Evolutionary conservation across 2,888 invertebrate species (phyloP).

Genomic region (Cabera pusaria): DNA sequence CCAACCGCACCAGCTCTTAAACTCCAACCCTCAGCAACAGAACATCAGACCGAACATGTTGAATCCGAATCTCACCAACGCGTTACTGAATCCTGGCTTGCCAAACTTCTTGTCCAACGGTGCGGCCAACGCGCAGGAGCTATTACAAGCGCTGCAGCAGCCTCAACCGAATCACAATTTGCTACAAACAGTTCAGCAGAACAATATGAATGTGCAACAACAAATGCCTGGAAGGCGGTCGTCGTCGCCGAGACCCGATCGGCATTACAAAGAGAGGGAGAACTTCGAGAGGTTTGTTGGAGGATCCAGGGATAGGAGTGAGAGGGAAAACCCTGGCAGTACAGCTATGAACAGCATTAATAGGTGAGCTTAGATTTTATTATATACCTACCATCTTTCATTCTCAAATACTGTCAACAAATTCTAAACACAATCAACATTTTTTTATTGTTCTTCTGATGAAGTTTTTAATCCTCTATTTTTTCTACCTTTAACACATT

Average conservation of each 20-base stretch:
- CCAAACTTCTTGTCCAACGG: slow-evolving; percentile 90
- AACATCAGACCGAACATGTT: slow-evolving; percentile 76
- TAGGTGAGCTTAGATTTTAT: slow-evolving; percentile 69
- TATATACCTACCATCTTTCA: not conserved
- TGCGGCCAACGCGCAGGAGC: slow-evolving; percentile 87
- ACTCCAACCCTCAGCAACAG: slow-evolving; percentile 78
- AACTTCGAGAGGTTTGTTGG: slow-evolving; percentile 70
- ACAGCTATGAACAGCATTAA: slow-evolving; percentile 86
- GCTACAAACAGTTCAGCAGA: slow-evolving; percentile 76
- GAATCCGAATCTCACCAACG: slow-evolving; percentile 86
- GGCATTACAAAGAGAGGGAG: slow-evolving; percentile 79
- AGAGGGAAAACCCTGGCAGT: slow-evolving; percentile 79
- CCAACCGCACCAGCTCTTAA: slow-evolving; percentile 86
- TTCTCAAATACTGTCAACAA: too few species aligned
- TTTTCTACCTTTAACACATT: too few species aligned
- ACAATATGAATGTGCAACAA: slow-evolving; percentile 64
- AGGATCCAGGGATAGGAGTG: slow-evolving; percentile 78
- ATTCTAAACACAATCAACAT: too few species aligned
- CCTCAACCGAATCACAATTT: slow-evolving; percentile 78
- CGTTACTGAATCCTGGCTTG: slow-evolving; percentile 86
- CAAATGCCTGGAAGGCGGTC: slow-evolving; percentile 78
- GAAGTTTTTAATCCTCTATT: too few species aligned
- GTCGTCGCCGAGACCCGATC: slow-evolving; percentile 70
- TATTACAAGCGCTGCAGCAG: slow-evolving; percentile 86
- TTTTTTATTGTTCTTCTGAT: too few species aligned